Evolutionary conservation across 2,113 vertebrate species (phyloP).

Genomic region (Nothobranchius furzeri): DNA sequence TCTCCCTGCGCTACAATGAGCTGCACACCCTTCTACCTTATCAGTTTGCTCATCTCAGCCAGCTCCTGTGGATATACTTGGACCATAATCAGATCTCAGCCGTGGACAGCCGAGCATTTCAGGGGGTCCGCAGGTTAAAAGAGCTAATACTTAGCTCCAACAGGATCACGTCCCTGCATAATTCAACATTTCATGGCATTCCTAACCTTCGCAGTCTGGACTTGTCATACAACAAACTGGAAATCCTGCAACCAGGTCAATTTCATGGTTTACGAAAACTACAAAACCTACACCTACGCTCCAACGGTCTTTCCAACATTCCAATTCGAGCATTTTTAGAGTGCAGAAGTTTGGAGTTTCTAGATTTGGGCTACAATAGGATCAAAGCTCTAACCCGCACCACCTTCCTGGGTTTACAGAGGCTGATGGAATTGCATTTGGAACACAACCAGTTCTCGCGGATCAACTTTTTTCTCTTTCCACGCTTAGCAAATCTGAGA

Average conservation of each 20-base stretch:
- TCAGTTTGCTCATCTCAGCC: conserved; percentile 96
- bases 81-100: conserved; percentile 96
- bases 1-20: conserved; percentile 96
- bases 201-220: conserved; percentile 98
- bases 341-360: conserved; percentile 95
- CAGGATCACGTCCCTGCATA: conserved; percentile 91
- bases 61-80: conserved; percentile 98
- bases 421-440: conserved; percentile 94
- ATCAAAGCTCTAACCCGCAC: conserved; percentile 94
- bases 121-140: conserved; percentile 94
- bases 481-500: conserved; percentile 93
- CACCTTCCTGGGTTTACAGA: conserved; percentile 92
- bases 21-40: conserved; percentile 91
- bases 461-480: conserved; percentile 98
- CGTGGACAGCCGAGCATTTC: conserved; percentile 93
- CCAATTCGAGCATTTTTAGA: conserved; percentile 94
- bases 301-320: conserved; percentile 91
- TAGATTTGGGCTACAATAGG: conserved; percentile 97
- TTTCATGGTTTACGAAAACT: conserved; percentile 96
- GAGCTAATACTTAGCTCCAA: conserved; percentile 98
- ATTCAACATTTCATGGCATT: conserved; percentile 93
- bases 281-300: conserved; percentile 92
- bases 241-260: conserved; percentile 90
- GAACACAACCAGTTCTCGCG: conserved; percentile 99
- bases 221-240: conserved; percentile 96